A percentile compares a stretch with the other conserved stretches of the same genome.
Conservation (phyloP, 92 coral and sea anemone genomes). For the Desmophyllum pertusum region DNA sequence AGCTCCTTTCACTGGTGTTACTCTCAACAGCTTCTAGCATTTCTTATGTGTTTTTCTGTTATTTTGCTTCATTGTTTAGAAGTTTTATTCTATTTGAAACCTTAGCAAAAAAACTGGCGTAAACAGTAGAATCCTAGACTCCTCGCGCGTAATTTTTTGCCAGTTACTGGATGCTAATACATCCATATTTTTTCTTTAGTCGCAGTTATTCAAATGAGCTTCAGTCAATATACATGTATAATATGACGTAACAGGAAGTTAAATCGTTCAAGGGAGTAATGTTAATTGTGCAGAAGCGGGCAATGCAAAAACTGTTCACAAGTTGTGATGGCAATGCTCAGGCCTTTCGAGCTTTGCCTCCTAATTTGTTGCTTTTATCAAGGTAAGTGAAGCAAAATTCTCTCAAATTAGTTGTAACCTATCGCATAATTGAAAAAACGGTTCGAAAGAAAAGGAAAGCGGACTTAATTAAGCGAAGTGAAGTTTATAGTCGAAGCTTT, state of each 20-base stretch:
- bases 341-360: background rate
- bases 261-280: background rate
- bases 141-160: no score
- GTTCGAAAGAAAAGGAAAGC: background rate
- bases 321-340: background rate
- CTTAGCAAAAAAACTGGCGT: no score
- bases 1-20: no score
- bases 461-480: background rate
- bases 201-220: no score
- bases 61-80: no score
- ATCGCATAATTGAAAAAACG: background rate
- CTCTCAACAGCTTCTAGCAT: no score
- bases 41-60: no score
- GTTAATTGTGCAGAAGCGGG: background rate
- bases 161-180: no score
- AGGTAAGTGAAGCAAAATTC: background rate
- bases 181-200: no score
- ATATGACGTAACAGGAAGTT: background rate
- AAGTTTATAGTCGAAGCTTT: background rate
- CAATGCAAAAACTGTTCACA: background rate
- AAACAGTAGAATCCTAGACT: no score
- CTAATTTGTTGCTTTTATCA: background rate
- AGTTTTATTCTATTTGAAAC: no score
- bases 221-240: no score
- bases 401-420: background rate